phyloP scores from a whole-genome alignment of 1,140 invertebrate genomes.

The Panonychus citri region DNA sequence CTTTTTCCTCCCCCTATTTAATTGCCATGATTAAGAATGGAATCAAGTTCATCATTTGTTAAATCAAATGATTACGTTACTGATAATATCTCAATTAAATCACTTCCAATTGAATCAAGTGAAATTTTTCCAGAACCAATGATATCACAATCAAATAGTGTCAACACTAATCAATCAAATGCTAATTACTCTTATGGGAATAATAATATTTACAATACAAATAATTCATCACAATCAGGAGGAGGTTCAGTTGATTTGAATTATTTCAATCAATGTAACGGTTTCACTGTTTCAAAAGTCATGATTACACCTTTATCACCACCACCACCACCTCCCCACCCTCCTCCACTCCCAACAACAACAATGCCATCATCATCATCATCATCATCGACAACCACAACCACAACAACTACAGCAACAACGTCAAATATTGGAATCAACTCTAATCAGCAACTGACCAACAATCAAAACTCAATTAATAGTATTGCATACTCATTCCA shows the following conservation, averaged over 20 bases:
- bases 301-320: neutral
- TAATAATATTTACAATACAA: no score
- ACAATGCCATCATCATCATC: neutral
- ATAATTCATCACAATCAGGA: no score
- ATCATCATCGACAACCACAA: neutral
- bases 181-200: no score
- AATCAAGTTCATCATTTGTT: no score
- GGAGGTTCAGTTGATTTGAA: no score
- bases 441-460: no score
- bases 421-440: no score
- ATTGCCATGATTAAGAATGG: no score
- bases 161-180: neutral
- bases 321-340: neutral
- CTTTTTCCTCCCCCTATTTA: no score
- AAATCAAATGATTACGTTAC: no score
- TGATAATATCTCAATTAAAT: neutral
- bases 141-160: neutral
- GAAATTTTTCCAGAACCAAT: neutral
- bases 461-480: neutral
- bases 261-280: neutral
- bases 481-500: neutral
- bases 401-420: neutral
- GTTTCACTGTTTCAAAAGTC: neutral
- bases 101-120: neutral
- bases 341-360: neutral